Evolutionary conservation across 1,140 invertebrate species (phyloP), one percentile per base, ranked within the genome.

Genomic region (Tetraneura akinire): DNA sequence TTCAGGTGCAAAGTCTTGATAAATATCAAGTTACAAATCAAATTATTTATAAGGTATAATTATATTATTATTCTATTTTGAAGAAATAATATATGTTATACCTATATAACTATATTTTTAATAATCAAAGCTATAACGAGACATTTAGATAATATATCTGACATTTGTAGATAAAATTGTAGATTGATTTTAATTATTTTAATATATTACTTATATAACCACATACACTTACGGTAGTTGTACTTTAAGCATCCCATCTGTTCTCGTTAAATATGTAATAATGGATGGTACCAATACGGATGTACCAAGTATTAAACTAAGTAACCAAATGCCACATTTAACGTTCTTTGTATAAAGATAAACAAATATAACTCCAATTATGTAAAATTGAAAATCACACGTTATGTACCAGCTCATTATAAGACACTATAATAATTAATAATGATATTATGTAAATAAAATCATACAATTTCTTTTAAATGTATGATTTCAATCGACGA

Each of bases 161-260:
- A 21, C 3, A 18, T 53, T 3, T 2, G 0, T 55, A 1, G 53
- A n/a, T n/a, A n/a, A n/a, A n/a, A n/a, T n/a, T n/a, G n/a, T n/a
- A n/a, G n/a, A n/a, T n/a, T n/a, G n/a, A n/a, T n/a, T n/a, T n/a
- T n/a, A n/a, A n/a, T 55, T 23, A 23, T 23, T 55, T 21, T 55
- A 13, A 55, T 23, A n/a, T 11, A 55, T 11, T 55, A 10, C 10
- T 1, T 64, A n/a, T n/a, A n/a, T n/a, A n/a, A n/a, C n/a, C n/a
- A n/a, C n/a, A n/a, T n/a, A 10, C 37, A 73, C 45, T 80, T 29
- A 80, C 80, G 32, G 53, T 16, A 80, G 1, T 4, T 29, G 9
- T 11, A 80, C 16, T 73, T 45, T 55, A 13, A 62, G 3, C 16
- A 73, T 16, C n/a, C 66, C 80, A 29, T 80, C 66, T 16, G 6